Base-by-base conservation (phyloP, 2,113 vertebrate species). In the Thunnus maccoyii region DNA sequence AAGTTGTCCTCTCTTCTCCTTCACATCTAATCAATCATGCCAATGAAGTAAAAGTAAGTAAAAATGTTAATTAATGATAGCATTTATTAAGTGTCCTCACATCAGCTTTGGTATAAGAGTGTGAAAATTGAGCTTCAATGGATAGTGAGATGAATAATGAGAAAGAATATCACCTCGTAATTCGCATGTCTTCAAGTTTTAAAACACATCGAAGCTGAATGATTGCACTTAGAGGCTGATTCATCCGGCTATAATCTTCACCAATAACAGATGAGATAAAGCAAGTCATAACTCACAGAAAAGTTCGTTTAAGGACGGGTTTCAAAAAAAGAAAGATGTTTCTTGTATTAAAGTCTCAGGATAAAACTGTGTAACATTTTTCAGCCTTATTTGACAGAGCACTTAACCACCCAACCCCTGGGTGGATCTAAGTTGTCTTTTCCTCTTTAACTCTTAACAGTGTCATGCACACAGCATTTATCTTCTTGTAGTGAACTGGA, bases 401-500 rank as follows among this genome's bases (percentile, higher is more conserved):
- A 66, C 60, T 88, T 71, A 69, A 60, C 79, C 61, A 57, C 12
- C 65, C 18, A 72, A 30, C 60, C 62, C 46, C 4, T 10, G 75
- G 63, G 68, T 81, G 72, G 72, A 60, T 76, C 55, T 16, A 14
- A 68, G 36, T 54, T 51, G 30, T 68, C 56, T 82, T 80, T 75
- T 50, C 46, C 70, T 72, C 72, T 83, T 72, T 25, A 79, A 72
- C 82, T 76, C 56, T 68, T 69, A 47, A 64, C 88, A 60, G 65
- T 84, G 64, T 67, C 20, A 52, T 58, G 60, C 78, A 80, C 75
- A 14, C 67, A 63, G 25, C 73, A 78, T 91, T 83, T 82, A 77
- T 86, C 66, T 85, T 77, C 60, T 81, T 88, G 76, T 17, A 84
- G 76, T 65, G 55, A 83, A 82, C 62, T 22, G 65, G 74, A 86